Evolutionary conservation across 2,113 vertebrate species (phyloP).

Genomic region (Rhodinocichla rosea): DNA sequence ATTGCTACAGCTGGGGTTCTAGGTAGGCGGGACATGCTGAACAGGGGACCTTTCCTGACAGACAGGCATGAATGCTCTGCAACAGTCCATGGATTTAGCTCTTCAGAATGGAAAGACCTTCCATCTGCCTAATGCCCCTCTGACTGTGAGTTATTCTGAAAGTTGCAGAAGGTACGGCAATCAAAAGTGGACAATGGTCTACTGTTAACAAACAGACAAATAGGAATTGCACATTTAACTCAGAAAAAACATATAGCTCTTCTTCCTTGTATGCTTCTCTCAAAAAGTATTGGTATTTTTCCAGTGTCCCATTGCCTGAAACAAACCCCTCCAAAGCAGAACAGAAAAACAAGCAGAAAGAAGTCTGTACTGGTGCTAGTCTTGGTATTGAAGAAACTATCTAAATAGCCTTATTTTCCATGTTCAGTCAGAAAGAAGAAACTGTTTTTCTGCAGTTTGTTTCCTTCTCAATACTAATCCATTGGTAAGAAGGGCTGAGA

Average conservation of each 20-base stretch:
- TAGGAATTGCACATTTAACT: neutral
- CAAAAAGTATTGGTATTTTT: neutral
- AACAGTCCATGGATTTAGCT: neutral
- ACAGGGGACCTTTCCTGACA: neutral
- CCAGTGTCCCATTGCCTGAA: neutral
- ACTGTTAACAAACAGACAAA: neutral
- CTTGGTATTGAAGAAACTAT: neutral
- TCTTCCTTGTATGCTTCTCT: neutral
- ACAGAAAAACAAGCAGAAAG: neutral
- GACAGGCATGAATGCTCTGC: neutral
- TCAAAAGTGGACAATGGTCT: neutral
- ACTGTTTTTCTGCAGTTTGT: neutral
- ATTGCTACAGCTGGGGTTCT: neutral
- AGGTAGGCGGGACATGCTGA: neutral
- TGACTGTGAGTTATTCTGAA: neutral
- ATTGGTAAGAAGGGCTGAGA: neutral
- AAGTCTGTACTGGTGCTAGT: neutral
- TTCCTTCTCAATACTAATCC: neutral
- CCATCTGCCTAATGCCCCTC: accelerated
- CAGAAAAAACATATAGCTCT: neutral
- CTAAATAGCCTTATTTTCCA: neutral
- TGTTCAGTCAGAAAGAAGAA: neutral
- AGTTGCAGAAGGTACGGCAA: neutral
- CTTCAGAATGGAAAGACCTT: neutral
- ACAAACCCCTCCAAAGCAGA: neutral